Evolutionary conservation across 2,888 invertebrate genomes (phyloP), one percentile per base, ranked within the genome.

Genomic region (Nymphalis polychloros): DNA sequence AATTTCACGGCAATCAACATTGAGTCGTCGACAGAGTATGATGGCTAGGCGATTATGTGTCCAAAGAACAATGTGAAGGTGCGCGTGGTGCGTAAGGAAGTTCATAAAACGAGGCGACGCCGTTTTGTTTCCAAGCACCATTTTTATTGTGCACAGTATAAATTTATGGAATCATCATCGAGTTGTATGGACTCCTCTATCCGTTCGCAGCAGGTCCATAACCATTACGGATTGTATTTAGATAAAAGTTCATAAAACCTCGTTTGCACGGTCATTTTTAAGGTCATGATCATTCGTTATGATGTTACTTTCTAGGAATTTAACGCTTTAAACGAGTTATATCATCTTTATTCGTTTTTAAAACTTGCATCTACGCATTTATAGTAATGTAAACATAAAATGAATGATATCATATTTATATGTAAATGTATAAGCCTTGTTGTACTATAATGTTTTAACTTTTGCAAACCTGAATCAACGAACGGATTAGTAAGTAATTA

Each of bases 151-250:
- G 87, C 85, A 90, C 89, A 85, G 88, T 92, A 92, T 92, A 92
- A 81, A 88, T 92, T 92, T 92, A 92, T 92, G 90, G 92, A 92
- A 90, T 91, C 89, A 91, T 90, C 90, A 91, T 90, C 84, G 86
- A 86, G 84, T 87, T 89, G 89, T 90, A 90, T 91, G 86, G 90
- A 91, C 90, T 90, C 83, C 78, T 83, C 85, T 88, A 89, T 87
- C 84, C 84, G 86, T 84, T 85, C 81, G 79, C 84, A 81, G 84
- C 79, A 84, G 81, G 90, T 89, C 87, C 85, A 91, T 90, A 90
- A 90, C 87, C 86, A 89, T 90, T 89, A 89, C 84, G 78, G 87
- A 88, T 86, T 86, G 86, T 88, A 86, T 89, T 89, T 86, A 85
- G 84, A 86, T 88, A 88, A 83, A 88, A 81, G 83, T 87, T 88